Base-by-base conservation (phyloP, 1,140 invertebrate species). In the Conus betulinus region DNA sequence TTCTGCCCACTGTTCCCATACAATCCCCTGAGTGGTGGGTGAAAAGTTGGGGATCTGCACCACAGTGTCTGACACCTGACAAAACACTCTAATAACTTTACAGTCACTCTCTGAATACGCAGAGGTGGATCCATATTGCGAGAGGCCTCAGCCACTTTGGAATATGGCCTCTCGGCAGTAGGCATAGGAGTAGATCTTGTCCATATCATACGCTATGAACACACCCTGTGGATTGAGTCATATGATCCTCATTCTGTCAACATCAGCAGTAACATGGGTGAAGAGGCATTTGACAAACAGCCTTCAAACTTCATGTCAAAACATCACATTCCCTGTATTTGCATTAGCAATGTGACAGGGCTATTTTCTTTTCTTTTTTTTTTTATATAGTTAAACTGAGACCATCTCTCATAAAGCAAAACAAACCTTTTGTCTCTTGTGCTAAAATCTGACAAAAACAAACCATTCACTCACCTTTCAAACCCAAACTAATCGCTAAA, bases 1-100 rank as follows among this genome's bases (percentile, higher is more conserved):
- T 5, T 96, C 95, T 27, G 97, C 96, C 94, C 97, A 97, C 87
- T 97, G 97, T 95, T 99, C 99, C 99, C 99, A 99, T 7, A 99
- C 95, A 83, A 98, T 96, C 84, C 97, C 97, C 89, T 96, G 96
- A 97, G 57, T 60, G 57, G 57, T 60, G 57, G 57, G 57, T 8
- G 57, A 60, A 4, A 60, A 60, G 57, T 60, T 96, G 13, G 96
- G 95, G 67, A 97, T 96, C 6, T 96, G 92, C 57, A 97, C 92
- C 13, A 96, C 92, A 89, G 96, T 96, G 91, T 97, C 97, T 91
- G 27, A 60, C 57, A 60, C 57, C 15, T 15, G 57, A 15, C 57
- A 60, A 60, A 0, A 60, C 57, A 60, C 57, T 8, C 57, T 15
- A 8, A 60, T 15, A 60, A 60, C 6, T 13, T 60, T 15, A 15